These are phyloP conservation scores for Pseudolycoriella hygida DNA, from an alignment of 2,888 invertebrate species.

Conservation along the genomic window DNA sequence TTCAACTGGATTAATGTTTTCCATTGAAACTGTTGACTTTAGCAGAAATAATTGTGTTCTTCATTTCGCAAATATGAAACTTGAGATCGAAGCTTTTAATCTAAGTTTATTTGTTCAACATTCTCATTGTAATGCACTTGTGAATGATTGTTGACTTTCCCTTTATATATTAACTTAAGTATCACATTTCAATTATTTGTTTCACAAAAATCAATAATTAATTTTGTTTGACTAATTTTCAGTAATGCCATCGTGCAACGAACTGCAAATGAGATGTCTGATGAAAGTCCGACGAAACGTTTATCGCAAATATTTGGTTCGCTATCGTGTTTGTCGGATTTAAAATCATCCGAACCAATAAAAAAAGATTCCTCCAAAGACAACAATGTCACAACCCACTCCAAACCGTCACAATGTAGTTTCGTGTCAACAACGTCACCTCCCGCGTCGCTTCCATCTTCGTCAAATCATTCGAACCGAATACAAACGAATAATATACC, in stretches of 20 bases:
- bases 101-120: too few species aligned
- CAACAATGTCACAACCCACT: slow-evolving; percentile 22
- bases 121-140: too few species aligned
- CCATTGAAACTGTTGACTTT: too few species aligned
- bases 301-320: slow-evolving; percentile 73
- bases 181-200: background rate
- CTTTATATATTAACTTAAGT: background rate
- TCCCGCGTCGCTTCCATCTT: slow-evolving; percentile 4
- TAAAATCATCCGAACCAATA: slow-evolving; percentile 30
- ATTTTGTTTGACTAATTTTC: background rate
- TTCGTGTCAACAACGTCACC: slow-evolving; percentile 5
- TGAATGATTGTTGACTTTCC: too few species aligned
- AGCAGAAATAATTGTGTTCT: too few species aligned
- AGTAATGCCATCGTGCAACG: background rate
- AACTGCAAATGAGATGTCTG: slow-evolving; percentile 32
- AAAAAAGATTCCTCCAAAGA: background rate
- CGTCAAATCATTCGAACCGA: background rate
- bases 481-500: slow-evolving; percentile 6
- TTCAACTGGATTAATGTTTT: too few species aligned
- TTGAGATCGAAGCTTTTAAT: too few species aligned
- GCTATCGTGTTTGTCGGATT: slow-evolving; percentile 52
- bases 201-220: background rate
- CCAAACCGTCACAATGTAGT: slow-evolving; percentile 4
- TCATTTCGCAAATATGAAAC: too few species aligned
- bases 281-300: slow-evolving; percentile 49